A percentile compares a stretch with the other conserved stretches of the same genome.
phyloP scores from a whole-genome alignment of 2,113 vertebrate species.

The Lycocorax pyrrhopterus region DNA sequence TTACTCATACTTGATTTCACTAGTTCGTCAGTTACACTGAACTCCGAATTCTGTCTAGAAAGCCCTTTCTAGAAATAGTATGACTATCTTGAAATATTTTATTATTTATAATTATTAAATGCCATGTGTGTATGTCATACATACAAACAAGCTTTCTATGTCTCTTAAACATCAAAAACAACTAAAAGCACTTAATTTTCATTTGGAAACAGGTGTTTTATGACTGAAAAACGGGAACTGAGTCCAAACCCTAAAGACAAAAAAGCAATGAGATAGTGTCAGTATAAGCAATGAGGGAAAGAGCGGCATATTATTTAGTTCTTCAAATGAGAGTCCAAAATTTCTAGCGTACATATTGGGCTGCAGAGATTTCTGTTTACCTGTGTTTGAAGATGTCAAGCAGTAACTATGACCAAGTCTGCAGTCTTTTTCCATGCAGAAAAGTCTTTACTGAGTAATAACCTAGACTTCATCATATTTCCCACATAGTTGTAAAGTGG shows the following conservation, averaged over 20 bases:
- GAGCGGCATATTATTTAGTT: neutral
- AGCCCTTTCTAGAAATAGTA: neutral
- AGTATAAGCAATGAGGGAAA: neutral
- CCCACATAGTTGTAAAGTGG: neutral
- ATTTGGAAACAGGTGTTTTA: neutral
- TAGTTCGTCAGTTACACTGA: neutral
- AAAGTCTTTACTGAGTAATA: neutral
- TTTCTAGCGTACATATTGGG: neutral
- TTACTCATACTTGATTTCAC: neutral
- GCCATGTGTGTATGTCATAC: neutral
- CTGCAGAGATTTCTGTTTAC: neutral
- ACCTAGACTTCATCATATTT: neutral
- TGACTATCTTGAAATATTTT: neutral
- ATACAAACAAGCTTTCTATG: neutral
- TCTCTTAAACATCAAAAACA: neutral
- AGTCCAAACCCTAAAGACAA: neutral
- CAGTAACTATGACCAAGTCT: neutral
- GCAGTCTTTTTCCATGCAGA: fast-evolving
- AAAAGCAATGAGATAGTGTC: neutral
- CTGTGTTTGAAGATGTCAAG: neutral
- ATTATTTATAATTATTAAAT: neutral
- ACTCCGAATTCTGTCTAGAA: neutral
- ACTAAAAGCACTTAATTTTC: neutral
- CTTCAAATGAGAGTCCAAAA: neutral
- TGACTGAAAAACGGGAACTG: neutral